Percentiles rank a stretch among this genome's conserved stretches.
These are phyloP conservation scores for Cacatua alba DNA, from an alignment of 2,113 vertebrate species.

Conservation along the genomic window DNA sequence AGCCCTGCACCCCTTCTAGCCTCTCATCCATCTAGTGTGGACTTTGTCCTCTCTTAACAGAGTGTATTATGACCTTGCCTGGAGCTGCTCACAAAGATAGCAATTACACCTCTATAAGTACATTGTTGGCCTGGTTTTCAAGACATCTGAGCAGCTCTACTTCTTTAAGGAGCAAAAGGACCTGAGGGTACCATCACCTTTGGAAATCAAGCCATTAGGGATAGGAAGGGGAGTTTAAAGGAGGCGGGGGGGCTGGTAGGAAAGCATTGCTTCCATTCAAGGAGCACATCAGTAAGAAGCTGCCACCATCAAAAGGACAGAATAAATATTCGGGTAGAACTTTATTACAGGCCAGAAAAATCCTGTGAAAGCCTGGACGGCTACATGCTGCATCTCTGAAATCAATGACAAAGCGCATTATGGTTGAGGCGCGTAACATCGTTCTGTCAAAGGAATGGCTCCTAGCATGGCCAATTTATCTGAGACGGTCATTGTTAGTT, in stretches of 20 bases:
- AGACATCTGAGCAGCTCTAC: background rate
- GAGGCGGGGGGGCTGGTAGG: background rate
- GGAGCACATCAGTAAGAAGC: background rate
- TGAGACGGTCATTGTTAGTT: background rate
- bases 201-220: background rate
- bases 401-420: constrained; percentile 30
- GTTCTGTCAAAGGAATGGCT: constrained; percentile 7
- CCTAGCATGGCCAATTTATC: rapidly evolving
- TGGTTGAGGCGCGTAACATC: background rate
- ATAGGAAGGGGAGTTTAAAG: background rate
- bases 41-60: background rate
- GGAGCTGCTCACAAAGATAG: background rate
- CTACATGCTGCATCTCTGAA: background rate
- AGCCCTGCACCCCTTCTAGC: background rate
- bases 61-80: background rate
- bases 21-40: background rate
- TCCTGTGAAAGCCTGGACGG: background rate
- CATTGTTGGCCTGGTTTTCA: background rate
- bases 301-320: background rate
- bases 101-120: background rate
- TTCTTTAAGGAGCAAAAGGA: background rate
- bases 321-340: background rate
- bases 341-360: background rate
- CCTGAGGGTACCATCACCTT: background rate
- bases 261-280: background rate